These are phyloP conservation scores for Darwinula stevensoni DNA, from an alignment of 2,888 invertebrate genomes.

Conservation along the genomic window DNA sequence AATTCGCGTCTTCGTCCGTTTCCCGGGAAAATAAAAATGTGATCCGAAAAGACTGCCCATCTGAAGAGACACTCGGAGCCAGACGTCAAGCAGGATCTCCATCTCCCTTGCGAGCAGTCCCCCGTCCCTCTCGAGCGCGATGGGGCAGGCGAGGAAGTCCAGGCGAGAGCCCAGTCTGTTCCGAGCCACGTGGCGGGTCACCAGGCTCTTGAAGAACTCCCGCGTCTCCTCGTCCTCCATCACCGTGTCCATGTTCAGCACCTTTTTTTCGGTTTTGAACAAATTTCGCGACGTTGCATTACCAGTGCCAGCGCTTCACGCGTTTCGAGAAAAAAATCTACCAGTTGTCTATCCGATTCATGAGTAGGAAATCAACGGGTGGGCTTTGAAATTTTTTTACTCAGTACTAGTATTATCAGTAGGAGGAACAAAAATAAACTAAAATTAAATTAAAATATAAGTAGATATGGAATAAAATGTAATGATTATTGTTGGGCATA, in stretches of 20 bases:
- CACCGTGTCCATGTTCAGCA: constrained; percentile 13
- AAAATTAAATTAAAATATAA: too few species aligned
- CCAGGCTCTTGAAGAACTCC: constrained; percentile 14
- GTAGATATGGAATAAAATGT: too few species aligned
- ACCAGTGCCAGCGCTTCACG: constrained; percentile 8
- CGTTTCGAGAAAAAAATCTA: constrained; percentile 7
- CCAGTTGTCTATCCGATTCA: neutral
- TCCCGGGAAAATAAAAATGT: too few species aligned
- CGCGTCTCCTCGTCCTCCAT: constrained; percentile 12
- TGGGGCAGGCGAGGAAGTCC: constrained; percentile 11
- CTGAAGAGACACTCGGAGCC: neutral
- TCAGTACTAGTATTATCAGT: too few species aligned
- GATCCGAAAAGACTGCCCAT: too few species aligned
- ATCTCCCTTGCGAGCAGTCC: constrained; percentile 9
- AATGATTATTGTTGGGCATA: too few species aligned
- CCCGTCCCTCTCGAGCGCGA: constrained; percentile 9
- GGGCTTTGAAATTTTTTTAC: too few species aligned
- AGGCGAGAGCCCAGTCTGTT: constrained; percentile 9
- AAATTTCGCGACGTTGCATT: too few species aligned
- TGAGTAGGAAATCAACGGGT: too few species aligned
- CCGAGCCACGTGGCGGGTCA: constrained; percentile 12
- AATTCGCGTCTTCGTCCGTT: too few species aligned
- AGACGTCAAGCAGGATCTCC: constrained; percentile 10
- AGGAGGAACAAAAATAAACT: too few species aligned
- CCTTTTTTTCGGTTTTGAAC: too few species aligned